Evolutionary conservation across 2,797 vertebrate genomes (phyloP), one percentile per base, ranked within the genome.

Genomic region (Arrhamphus sclerolepis): DNA sequence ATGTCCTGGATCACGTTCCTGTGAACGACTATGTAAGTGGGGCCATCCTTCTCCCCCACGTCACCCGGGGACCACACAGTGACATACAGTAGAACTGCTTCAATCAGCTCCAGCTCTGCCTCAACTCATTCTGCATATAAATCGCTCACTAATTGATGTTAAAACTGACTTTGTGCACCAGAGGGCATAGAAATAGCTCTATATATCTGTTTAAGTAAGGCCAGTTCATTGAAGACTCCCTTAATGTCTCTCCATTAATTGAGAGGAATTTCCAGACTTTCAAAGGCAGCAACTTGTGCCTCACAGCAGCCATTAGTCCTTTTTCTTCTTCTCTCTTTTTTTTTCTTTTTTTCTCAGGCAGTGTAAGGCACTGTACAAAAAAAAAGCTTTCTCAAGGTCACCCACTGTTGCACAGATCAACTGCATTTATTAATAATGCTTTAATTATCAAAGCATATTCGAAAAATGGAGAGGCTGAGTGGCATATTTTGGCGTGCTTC

Each of bases 1-100:
- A 98, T 26, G 89, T 96, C 78, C 91, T 84, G 0, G 94, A 97
- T 80, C 94, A 97, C 1, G 76, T 85, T 62, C 90, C 93, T 0
- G 86, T 98, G 46, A 96, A 94, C 0, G 96, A 98, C 89, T 98
- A 98, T 1, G 96, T 98, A 87, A 97, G 96, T 94, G 64, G 38
- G 38, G 20, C 9, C 17, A 34, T 29, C 21, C 18, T 19, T 44
- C 39, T 56, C 21, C 4, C 2, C 40, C 49, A 13, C 44, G 28
- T 64, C 62, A 57, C 43, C 52, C 51, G 2, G 40, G 53, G 76
- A 78, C 58, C 69, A 55, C 79, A 66, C 62, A 56, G 26, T 6
- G 0, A 84, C 72, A 81, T 73, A 77, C 84, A 79, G 78, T 72
- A 29, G 43, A 78, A 69, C 56, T 65, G 72, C 79, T 84, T 80